These are phyloP conservation scores for Cerastis rubricosa DNA, from an alignment of 2,888 invertebrate species.

Conservation along the genomic window DNA sequence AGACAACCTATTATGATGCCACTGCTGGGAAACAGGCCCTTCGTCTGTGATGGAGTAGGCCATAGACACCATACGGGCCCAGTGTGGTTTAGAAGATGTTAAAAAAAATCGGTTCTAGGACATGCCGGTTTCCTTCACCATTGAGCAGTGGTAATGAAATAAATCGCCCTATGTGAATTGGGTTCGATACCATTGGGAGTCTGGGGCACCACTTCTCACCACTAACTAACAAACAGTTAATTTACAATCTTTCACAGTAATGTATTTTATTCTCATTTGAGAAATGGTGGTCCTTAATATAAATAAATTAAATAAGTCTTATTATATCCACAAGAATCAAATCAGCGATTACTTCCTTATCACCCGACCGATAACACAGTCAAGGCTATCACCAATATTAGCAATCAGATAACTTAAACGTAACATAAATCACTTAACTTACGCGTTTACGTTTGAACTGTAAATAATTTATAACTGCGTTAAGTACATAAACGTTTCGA, in stretches of 20 bases:
- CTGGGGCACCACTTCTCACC: neutral
- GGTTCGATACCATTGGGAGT: neutral
- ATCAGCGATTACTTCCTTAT: constrained; percentile 5
- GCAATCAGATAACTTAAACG: constrained; percentile 28
- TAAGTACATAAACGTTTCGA: constrained; percentile 54
- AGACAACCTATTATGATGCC: neutral
- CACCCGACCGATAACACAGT: constrained; percentile 36
- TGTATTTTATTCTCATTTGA: neutral
- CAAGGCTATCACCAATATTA: constrained; percentile 37
- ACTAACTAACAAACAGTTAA: too few species aligned
- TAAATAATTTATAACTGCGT: constrained; percentile 58
- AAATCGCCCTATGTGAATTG: neutral
- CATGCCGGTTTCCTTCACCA: too few species aligned
- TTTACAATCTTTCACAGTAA: too few species aligned
- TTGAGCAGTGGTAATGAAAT: neutral
- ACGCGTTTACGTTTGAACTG: constrained; percentile 48
- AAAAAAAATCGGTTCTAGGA: too few species aligned
- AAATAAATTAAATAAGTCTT: neutral
- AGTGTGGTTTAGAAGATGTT: too few species aligned
- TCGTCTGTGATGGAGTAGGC: neutral
- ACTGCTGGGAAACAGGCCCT: neutral
- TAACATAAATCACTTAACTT: constrained; percentile 41
- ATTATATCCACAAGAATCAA: constrained; percentile 8
- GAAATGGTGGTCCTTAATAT: neutral
- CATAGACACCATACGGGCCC: neutral